A percentile compares a stretch with the other conserved stretches of the same genome.
Evolutionary conservation across 1,140 invertebrate genomes (phyloP).

Genomic region (Eriosoma lanigerum): DNA sequence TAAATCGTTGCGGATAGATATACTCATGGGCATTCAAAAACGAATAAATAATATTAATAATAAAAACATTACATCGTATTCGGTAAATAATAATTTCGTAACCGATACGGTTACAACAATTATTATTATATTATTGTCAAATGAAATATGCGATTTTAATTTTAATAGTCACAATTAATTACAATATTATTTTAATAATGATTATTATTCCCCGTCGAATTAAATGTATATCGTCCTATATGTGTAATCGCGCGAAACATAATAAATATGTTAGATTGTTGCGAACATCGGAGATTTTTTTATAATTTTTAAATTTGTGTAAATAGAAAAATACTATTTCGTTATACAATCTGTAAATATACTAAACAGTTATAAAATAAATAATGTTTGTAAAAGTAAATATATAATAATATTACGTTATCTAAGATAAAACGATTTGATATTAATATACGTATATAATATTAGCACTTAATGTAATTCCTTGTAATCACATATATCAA

Average conservation of each 20-base stretch:
- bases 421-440: too few species aligned
- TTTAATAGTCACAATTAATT: background rate
- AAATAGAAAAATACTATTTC: background rate
- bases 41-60: background rate
- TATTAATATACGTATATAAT: slow-evolving; percentile 1
- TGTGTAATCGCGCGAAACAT: background rate
- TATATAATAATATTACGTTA: background rate
- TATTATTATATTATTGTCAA: background rate
- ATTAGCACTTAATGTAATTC: slow-evolving; percentile 10
- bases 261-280: background rate
- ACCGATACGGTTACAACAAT: too few species aligned
- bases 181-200: background rate
- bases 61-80: background rate
- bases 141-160: background rate
- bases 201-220: background rate
- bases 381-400: background rate
- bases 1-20: slow-evolving; percentile 14
- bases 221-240: background rate
- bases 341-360: background rate
- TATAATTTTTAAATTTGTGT: too few species aligned
- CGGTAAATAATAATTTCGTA: background rate
- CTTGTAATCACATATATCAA: slow-evolving; percentile 3
- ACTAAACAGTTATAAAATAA: background rate
- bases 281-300: background rate
- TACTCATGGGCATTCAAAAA: too few species aligned